Percentiles rank a stretch among this genome's conserved stretches.
Conservation (phyloP, 2,797 vertebrate species). For the Phrynocephalus guinanensis region DNA sequence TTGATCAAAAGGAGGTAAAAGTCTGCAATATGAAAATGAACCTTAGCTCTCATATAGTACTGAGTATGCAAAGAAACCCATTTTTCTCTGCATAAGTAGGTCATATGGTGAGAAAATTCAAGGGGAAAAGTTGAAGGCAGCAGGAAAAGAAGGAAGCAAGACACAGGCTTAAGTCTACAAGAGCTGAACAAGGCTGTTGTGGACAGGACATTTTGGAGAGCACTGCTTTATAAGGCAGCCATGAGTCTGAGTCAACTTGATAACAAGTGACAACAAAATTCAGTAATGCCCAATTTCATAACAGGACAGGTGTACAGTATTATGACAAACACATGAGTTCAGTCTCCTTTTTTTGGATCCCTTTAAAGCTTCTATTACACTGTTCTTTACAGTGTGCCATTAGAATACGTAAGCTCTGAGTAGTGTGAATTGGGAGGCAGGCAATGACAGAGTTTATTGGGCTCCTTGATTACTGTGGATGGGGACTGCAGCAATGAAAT, state of each 20-base stretch:
- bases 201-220: no score
- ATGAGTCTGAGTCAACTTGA: no score
- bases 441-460: no score
- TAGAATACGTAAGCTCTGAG: not conserved
- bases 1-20: conserved; percentile 6
- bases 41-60: not conserved
- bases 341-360: not conserved
- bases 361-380: not conserved
- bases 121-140: no score
- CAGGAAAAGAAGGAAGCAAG: no score
- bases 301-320: not conserved
- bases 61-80: not conserved
- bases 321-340: not conserved
- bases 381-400: not conserved
- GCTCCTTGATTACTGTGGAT: no score
- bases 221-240: no score
- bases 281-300: not conserved
- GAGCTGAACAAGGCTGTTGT: no score
- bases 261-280: not conserved
- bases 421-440: not conserved
- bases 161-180: no score
- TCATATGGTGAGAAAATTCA: no score
- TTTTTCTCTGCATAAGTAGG: not conserved
- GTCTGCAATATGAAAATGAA: conserved; percentile 12
- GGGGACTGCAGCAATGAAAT: no score